phyloP scores from a whole-genome alignment of 2,113 vertebrate genomes.

The Aptenodytes patagonicus region DNA sequence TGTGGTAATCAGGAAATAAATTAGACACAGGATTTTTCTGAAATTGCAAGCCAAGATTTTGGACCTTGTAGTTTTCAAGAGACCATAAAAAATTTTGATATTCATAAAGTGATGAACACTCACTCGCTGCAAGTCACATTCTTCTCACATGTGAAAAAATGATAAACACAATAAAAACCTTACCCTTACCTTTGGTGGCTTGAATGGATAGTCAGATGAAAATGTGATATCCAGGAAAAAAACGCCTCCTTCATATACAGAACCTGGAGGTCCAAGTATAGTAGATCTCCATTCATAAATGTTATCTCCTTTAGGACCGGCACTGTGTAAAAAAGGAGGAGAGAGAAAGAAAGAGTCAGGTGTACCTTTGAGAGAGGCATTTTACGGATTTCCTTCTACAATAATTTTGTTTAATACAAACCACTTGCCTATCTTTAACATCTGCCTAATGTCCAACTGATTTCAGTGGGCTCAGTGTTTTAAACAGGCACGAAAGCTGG shows the following conservation, averaged over 20 bases:
- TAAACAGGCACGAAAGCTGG: neutral
- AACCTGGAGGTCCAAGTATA: constrained; percentile 95
- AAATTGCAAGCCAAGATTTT: neutral
- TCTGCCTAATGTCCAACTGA: neutral
- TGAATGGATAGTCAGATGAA: constrained; percentile 98
- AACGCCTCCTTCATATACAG: constrained; percentile 94
- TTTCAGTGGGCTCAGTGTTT: neutral
- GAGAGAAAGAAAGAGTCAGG: constrained; percentile 10
- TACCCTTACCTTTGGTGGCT: constrained; percentile 92
- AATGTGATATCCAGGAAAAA: constrained; percentile 98
- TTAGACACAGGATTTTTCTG: neutral
- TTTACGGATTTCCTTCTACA: neutral
- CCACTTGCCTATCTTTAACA: neutral
- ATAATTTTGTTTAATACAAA: neutral
- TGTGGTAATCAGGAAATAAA: neutral
- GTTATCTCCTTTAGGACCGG: constrained; percentile 96
- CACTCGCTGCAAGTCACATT: neutral
- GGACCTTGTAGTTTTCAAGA: neutral
- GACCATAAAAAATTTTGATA: neutral
- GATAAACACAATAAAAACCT: neutral
- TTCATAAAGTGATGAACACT: neutral
- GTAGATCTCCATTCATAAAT: constrained; percentile 98
- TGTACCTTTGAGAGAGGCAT: neutral
- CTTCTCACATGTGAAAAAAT: neutral
- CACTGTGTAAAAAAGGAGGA: constrained; percentile 72